Base-by-base conservation (phyloP, 2,797 vertebrate genomes). In the Gambusia yucatana region DNA sequence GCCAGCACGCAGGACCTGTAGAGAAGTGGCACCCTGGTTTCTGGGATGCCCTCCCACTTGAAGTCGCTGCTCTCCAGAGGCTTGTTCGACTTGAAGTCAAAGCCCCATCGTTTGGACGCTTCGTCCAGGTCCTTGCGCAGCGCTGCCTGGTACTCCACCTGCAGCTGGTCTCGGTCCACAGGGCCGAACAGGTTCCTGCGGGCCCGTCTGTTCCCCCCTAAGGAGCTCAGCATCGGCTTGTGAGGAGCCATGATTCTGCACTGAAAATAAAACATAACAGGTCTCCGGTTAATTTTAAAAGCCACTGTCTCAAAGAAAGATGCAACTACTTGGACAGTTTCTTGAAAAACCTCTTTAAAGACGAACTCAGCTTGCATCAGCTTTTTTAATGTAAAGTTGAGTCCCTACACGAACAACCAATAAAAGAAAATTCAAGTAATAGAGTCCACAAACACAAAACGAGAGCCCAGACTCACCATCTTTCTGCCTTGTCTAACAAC, bases 111-210 rank as follows among this genome's bases (percentile, higher is more conserved):
- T 0, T 43, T 86, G 0, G 93, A 93, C 2, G 97, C 96, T 22
- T 97, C 97, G 41, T 97, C 94, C 78, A 96, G 90, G 17, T 97
- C 95, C 9, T 87, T 88, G 6, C 36, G 91, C 83, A 98, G 77
- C 3, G 94, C 75, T 0, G 87, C 77, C 1, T 92, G 90, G n/a
- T 94, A 96, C 73, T 98, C 98, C 0, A 36, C 81, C 79, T 91
- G 93, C 74, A 99, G 93, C 91, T 97, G 95, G 8, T 97, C 92
- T 0, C 94, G 92, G 92, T 99, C 97, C 20, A 98, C 95, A 0
- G 96, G 96, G 25, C 98, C 98, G 0, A 99, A 99, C 79, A 99
- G 97, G 84, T 83, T 96, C 47, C 97, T 93, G 72, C 96, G 95
- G 0, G 89, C 83, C 1, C 89, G 94, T 75, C 93, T 93, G 16